Evolutionary conservation across 2,797 vertebrate genomes (phyloP).

Genomic region (Rhinophrynus dorsalis): DNA sequence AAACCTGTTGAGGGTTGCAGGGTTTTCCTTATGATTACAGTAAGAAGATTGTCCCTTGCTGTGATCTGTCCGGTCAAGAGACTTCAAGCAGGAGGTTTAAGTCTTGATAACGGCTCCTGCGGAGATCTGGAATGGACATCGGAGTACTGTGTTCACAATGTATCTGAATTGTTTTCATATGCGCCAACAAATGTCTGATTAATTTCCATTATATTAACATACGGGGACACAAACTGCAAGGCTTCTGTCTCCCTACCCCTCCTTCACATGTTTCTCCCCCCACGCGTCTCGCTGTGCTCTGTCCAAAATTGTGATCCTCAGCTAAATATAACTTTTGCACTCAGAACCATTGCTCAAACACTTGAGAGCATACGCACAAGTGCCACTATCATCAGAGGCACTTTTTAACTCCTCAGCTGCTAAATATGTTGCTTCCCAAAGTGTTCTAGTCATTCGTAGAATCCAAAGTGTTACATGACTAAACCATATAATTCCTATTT

Average conservation of each 20-base stretch:
- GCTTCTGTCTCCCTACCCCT: background rate
- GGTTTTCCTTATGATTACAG: too few relatives aligned
- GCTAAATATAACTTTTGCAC: background rate
- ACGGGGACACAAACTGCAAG: background rate
- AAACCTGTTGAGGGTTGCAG: too few relatives aligned
- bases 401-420: background rate
- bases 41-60: too few relatives aligned
- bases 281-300: background rate
- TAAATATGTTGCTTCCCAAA: background rate
- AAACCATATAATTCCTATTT: too few relatives aligned
- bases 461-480: background rate
- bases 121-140: too few relatives aligned
- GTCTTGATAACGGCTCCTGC: background rate
- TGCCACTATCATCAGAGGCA: background rate
- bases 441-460: background rate
- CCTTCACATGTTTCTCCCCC: background rate
- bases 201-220: background rate
- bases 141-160: too few relatives aligned
- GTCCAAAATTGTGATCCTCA: background rate
- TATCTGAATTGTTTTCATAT: too few relatives aligned
- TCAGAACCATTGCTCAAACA: too few relatives aligned
- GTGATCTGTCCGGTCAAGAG: too few relatives aligned
- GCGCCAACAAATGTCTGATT: too few relatives aligned
- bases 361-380: too few relatives aligned
- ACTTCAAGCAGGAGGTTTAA: background rate